Conservation (phyloP, 2,888 invertebrate genomes). For the Parthenolecanium corni region DNA sequence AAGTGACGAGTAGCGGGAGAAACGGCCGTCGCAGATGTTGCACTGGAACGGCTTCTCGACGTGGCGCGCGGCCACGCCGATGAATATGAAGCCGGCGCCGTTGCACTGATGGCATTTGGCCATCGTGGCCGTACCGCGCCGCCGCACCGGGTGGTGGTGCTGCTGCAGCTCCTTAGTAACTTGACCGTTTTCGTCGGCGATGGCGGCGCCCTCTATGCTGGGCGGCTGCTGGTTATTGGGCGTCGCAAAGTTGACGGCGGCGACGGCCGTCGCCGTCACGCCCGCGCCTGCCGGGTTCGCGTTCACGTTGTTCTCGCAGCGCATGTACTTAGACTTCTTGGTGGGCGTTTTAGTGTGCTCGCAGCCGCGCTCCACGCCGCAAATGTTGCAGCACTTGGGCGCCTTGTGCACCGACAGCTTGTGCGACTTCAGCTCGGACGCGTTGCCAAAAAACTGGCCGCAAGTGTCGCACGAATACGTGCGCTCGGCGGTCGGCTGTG, state of each 20-base stretch:
- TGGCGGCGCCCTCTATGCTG: constrained; percentile 6
- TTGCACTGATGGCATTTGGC: constrained; percentile 83
- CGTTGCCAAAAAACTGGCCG: constrained; percentile 41
- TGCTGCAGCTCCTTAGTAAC: constrained; percentile 38
- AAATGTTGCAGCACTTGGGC: constrained; percentile 35
- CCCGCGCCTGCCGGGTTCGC: constrained; percentile 34
- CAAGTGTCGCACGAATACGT: constrained; percentile 42
- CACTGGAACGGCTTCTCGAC: constrained; percentile 74
- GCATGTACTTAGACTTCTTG: constrained; percentile 36
- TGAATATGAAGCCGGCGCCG: constrained; percentile 71
- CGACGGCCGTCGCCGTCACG: too few relatives aligned
- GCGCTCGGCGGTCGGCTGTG: constrained; percentile 36
- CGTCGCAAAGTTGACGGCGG: constrained; percentile 10
- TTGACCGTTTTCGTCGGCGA: constrained; percentile 15
- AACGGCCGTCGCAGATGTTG: constrained; percentile 62
- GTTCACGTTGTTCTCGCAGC: constrained; percentile 35
- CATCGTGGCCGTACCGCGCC: constrained; percentile 67
- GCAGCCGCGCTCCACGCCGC: constrained; percentile 36
- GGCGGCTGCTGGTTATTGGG: constrained; percentile 22
- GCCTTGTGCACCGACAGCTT: constrained; percentile 40
- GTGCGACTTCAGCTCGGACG: constrained; percentile 43
- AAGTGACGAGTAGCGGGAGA: constrained; percentile 57
- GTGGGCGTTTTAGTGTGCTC: constrained; percentile 33
- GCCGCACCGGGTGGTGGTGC: constrained; percentile 63
- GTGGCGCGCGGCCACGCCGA: constrained; percentile 31